phyloP scores from a whole-genome alignment of 1,140 invertebrate species.

The Elymnias hypermnestra region DNA sequence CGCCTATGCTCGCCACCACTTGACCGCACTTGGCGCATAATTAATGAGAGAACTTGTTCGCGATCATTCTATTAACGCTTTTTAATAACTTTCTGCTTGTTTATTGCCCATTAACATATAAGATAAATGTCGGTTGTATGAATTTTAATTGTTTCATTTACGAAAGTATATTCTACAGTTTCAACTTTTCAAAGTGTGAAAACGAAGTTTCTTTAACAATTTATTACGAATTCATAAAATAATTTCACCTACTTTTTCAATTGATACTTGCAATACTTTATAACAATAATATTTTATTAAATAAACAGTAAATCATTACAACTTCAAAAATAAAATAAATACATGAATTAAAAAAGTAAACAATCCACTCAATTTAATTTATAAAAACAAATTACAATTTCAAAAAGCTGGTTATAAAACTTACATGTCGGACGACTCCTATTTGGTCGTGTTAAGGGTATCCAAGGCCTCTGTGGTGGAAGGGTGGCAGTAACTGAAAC shows the following conservation, averaged over 20 bases:
- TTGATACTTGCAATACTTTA: too few species aligned
- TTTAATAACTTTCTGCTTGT: constrained; percentile 16
- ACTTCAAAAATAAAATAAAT: too few species aligned
- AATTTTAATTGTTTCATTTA: constrained; percentile 12
- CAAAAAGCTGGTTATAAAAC: too few species aligned
- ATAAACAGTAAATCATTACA: too few species aligned
- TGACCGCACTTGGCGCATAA: constrained; percentile 37
- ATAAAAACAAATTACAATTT: too few species aligned
- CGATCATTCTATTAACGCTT: constrained; percentile 26
- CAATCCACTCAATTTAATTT: too few species aligned
- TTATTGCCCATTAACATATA: constrained; percentile 17
- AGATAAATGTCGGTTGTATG: constrained; percentile 5
- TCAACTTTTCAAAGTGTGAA: too few species aligned
- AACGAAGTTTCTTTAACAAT: too few species aligned
- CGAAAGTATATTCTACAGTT: background rate
- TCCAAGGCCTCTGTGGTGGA: constrained; percentile 95
- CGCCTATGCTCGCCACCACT: constrained; percentile 43
- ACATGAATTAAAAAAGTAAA: too few species aligned
- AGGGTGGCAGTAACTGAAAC: constrained; percentile 91
- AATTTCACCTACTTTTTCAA: too few species aligned
- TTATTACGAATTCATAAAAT: too few species aligned
- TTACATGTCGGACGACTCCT: constrained; percentile 91
- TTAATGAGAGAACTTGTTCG: constrained; percentile 44
- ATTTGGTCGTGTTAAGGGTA: constrained; percentile 90
- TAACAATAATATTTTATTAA: too few species aligned